Evolutionary conservation across 2,797 vertebrate species (phyloP), one percentile per base, ranked within the genome.

Genomic region (Neosilurus mollespiculum): DNA sequence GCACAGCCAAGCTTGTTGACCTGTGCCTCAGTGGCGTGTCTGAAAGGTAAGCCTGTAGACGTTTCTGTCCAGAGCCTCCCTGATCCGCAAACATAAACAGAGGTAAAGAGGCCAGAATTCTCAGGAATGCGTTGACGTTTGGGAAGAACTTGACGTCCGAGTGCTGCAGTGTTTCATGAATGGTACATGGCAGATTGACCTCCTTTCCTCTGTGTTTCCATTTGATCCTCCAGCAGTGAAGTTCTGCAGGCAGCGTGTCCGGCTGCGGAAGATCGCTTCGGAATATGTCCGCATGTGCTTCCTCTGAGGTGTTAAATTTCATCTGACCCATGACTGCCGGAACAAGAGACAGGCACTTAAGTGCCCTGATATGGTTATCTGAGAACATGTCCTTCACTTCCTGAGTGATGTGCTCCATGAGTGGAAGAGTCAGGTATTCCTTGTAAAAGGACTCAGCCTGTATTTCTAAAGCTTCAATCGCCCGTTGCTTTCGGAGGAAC

Each of bases 141-240:
- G 98, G 98, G 79, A 99, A 99, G 92, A 96, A 98, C 91, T 97
- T 99, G 69, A 98, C 96, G n/a, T 99, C 98, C 0, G 96, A 96
- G 53, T 99, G 94, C 87, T 98, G 97, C 34, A 99, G 94, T 1
- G 97, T 97, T 90, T 99, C 96, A 54, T 96, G 96, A 90, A 99
- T 97, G 90, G 96, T 97, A 83, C 95, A 92, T 11, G 97, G 97
- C 84, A 99, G 93, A 51, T 96, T 95, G 26, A 97, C 97, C 83
- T 99, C 97, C 91, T 98, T 98, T n/a, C 98, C 96, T 75, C 97
- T 86, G 93, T 99, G 98, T 86, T 99, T 99, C 98, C 98, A 99
- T 80, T 99, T 98, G 89, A 99, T 99, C 66, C 96, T 95, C 98
- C 98, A 99, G 90, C 98, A 99, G 80, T 98, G 98, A 18, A 99